Percentiles rank a stretch among this genome's conserved stretches.
Conservation (phyloP, 2,797 vertebrate genomes). For the Philypnodon macrostomus region DNA sequence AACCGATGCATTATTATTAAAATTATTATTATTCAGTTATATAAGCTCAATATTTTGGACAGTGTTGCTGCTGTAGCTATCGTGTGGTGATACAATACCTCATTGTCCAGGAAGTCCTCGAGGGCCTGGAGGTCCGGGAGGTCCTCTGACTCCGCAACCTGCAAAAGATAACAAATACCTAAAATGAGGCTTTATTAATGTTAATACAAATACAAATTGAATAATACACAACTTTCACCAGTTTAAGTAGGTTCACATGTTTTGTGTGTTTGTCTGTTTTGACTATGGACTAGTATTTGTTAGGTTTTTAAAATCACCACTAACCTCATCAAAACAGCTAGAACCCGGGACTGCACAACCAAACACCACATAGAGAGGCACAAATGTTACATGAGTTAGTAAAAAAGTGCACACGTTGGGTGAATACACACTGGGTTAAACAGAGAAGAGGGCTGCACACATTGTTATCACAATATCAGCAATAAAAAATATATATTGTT, state of each 20-base stretch:
- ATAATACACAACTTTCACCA: conserved; percentile 11
- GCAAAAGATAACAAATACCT: neutral
- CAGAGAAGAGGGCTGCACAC: too few relatives aligned
- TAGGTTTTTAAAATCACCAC: conserved; percentile 20
- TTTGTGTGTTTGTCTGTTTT: neutral
- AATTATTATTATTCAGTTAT: too few relatives aligned
- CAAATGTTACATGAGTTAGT: conserved; percentile 2
- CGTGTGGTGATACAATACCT: conserved; percentile 35
- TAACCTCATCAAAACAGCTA: conserved; percentile 10
- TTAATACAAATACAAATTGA: neutral
- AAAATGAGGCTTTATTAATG: neutral
- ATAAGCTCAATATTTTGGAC: too few relatives aligned
- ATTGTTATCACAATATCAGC: too few relatives aligned
- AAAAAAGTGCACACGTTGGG: conserved; percentile 12
- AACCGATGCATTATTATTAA: too few relatives aligned
- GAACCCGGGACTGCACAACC: conserved; percentile 37
- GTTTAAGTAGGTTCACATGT: conserved; percentile 3
- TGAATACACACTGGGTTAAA: conserved; percentile 15
- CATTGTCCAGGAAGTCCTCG: conserved; percentile 14
- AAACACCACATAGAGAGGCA: conserved; percentile 37
- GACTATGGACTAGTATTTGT: neutral
- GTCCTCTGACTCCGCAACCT: conserved; percentile 8
- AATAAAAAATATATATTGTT: too few relatives aligned
- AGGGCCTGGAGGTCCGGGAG: conserved; percentile 18
- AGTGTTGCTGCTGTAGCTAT: neutral